Evolutionary conservation across 35 echinoderm and acorn worm genomes (phyloP), one percentile per base, ranked within the genome.

Genomic region (Heliocidaris erythrogramma): DNA sequence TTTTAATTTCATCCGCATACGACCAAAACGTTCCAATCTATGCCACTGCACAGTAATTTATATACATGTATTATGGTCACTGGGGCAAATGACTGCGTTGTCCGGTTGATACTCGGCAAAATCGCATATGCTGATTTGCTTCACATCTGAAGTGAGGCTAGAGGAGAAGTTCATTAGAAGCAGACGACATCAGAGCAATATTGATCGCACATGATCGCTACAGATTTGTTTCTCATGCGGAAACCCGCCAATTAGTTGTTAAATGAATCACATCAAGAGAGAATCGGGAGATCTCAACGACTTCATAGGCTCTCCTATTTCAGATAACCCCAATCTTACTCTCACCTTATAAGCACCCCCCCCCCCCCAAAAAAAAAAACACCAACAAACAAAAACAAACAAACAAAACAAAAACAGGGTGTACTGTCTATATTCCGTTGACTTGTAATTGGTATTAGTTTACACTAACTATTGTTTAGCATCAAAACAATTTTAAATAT

Each of bases 141-240:
- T 2, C 7, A 78, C 65, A 21, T 6, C 65, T 78, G 65, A 78
- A 78, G 21, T 21, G 4, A 78, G 65, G 65, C 87, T 47, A 27
- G 31, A n/a, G 87, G 10, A 92, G 27, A 48, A 92, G 91, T 92
- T 92, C 91, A 92, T 92, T 92, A 92, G 91, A 52, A 30, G 91
- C 91, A 92, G 91, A 92, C 91, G 91, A 92, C 91, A 59, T 30
- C 91, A 59, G n/a, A 92, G 91, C 48, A 30, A 32, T 48, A 92
- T 92, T 92, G 91, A 92, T 92, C 91, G 91, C 91, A 92, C 91
- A 92, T 92, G 91, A 92, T 92, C 91, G 91, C 91, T 92, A 59
- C 49, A 92, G 91, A 92, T 92, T 92, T 92, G 91, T 50, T 59
- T 49, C 91, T 92, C 31, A 92, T 92, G 50, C 91, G 91, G 91